Percentiles rank a stretch among this genome's conserved stretches.
phyloP scores from a whole-genome alignment of 2,797 vertebrate species.

The Chaetophractus vellerosus region DNA sequence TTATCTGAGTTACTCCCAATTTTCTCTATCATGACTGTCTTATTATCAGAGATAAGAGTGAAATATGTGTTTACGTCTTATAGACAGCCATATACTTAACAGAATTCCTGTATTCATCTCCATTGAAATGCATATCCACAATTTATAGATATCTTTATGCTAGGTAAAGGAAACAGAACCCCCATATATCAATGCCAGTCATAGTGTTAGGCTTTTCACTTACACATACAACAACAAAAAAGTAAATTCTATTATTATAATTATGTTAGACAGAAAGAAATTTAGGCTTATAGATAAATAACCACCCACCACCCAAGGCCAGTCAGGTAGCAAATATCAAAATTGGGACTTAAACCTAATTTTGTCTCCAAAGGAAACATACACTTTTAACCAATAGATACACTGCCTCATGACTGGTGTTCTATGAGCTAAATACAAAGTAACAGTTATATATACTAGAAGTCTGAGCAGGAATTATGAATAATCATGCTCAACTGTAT shows the following conservation, averaged over 20 bases:
- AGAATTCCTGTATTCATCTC: neutral
- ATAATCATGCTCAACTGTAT: neutral
- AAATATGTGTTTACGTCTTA: neutral
- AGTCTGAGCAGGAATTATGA: neutral
- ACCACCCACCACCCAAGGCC: neutral
- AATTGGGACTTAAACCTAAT: constrained; percentile 35
- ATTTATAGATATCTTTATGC: neutral
- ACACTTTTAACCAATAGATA: neutral
- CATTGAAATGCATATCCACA: neutral
- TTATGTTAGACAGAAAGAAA: constrained; percentile 12
- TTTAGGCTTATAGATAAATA: constrained; percentile 23
- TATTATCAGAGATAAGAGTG: neutral
- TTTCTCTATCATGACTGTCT: neutral
- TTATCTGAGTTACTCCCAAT: neutral
- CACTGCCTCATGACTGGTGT: neutral
- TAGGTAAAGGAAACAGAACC: neutral
- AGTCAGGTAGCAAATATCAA: neutral
- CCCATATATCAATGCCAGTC: neutral
- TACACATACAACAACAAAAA: constrained; percentile 9
- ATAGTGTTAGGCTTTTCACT: neutral
- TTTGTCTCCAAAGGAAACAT: neutral
- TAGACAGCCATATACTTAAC: neutral
- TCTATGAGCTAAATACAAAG: neutral
- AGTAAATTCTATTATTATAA: neutral
- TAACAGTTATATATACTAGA: neutral